Evolutionary conservation across 2,888 invertebrate species (phyloP).

Genomic region (Drosophila macrothrix): DNA sequence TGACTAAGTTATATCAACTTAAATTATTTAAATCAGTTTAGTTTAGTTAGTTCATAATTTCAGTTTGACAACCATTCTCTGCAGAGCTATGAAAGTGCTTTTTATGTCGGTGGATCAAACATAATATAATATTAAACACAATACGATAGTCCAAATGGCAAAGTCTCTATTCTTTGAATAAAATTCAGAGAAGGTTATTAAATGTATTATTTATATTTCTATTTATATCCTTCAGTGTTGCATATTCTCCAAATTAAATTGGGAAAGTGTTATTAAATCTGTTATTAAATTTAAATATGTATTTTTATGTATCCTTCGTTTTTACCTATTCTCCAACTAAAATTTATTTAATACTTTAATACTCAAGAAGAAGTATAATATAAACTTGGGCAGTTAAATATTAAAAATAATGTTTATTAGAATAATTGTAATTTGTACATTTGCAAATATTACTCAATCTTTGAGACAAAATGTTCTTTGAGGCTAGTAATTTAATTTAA

Average conservation of each 20-base stretch:
- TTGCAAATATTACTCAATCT: neutral
- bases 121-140: neutral
- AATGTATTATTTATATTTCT: neutral
- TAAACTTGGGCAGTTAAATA: neutral
- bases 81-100: neutral
- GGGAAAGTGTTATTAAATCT: neutral
- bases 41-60: neutral
- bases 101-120: too few species aligned
- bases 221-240: neutral
- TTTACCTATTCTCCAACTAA: neutral
- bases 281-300: too few species aligned
- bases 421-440: neutral
- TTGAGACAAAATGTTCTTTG: neutral
- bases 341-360: neutral
- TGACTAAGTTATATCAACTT: neutral
- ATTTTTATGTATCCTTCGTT: too few species aligned
- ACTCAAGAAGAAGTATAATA: neutral
- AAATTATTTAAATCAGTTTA: neutral
- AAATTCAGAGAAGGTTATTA: neutral
- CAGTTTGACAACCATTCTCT: neutral
- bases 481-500: neutral
- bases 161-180: neutral
- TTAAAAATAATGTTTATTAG: neutral
- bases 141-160: too few species aligned
- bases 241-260: neutral